phyloP scores from a whole-genome alignment of 2,113 vertebrate genomes.

The Pseudorhombus dupliciocellatus region DNA sequence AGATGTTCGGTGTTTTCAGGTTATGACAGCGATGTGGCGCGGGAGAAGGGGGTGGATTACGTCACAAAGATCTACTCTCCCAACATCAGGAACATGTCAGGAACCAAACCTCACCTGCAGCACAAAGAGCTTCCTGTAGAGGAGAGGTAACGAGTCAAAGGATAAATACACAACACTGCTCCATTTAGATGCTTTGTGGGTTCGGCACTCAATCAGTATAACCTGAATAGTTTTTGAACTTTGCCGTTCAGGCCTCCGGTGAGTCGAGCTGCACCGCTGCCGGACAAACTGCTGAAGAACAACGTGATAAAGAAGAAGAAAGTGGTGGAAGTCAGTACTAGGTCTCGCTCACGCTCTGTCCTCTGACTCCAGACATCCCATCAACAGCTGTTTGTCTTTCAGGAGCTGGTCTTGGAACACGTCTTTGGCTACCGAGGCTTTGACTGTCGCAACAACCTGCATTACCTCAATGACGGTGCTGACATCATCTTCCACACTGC shows the following conservation, averaged over 20 bases:
- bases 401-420: conserved; percentile 95
- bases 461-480: conserved; percentile 94
- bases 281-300: conserved; percentile 94
- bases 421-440: conserved; percentile 97
- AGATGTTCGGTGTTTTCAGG: conserved; percentile 76
- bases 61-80: conserved; percentile 92
- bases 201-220: neutral
- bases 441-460: conserved; percentile 97
- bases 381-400: neutral
- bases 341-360: fast-evolving
- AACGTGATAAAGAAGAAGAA: conserved; percentile 95
- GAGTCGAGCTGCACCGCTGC: conserved; percentile 92
- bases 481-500: conserved; percentile 97
- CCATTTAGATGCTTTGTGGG: neutral
- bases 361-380: fast-evolving
- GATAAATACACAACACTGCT: too few relatives aligned
- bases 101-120: conserved; percentile 93
- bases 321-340: conserved; percentile 86
- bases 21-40: conserved; percentile 96
- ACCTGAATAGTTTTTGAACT: neutral
- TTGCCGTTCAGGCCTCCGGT: conserved; percentile 86
- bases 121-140: conserved; percentile 89
- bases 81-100: conserved; percentile 94
- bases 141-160: conserved; percentile 84
- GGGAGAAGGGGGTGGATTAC: conserved; percentile 92